phyloP scores from a whole-genome alignment of 1,140 invertebrate genomes.

The Drosophila ohnishii region DNA sequence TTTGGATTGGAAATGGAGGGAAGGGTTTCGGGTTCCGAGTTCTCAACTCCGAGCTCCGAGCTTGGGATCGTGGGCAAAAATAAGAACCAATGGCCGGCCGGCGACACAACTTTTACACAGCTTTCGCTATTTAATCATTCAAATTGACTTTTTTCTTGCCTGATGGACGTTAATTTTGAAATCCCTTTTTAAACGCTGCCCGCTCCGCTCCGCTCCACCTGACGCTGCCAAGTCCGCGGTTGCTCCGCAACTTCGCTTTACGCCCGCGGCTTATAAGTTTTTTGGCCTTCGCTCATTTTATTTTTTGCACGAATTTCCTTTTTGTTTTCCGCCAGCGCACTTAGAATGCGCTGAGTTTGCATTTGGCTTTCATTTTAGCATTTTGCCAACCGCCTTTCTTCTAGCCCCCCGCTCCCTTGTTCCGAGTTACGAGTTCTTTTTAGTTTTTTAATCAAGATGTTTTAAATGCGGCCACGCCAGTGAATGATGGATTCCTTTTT shows the following conservation, averaged over 20 bases:
- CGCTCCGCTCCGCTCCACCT: not conserved
- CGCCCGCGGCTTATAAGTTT: slow-evolving; percentile 77
- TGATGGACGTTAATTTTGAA: slow-evolving; percentile 77
- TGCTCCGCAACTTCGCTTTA: slow-evolving; percentile 65
- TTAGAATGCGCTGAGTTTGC: slow-evolving; percentile 76
- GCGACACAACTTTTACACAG: slow-evolving; percentile 54
- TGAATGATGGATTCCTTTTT: slow-evolving; percentile 73
- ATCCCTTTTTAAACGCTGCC: slow-evolving; percentile 66
- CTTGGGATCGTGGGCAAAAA: slow-evolving; percentile 10
- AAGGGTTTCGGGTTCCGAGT: slow-evolving; percentile 2
- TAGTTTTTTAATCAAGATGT: slow-evolving; percentile 80
- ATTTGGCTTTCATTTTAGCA: slow-evolving; percentile 75
- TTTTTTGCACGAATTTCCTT: slow-evolving; percentile 40
- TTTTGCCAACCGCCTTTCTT: slow-evolving; percentile 54
- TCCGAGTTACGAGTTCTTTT: slow-evolving; percentile 32
- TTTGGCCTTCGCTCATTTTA: slow-evolving; percentile 43
- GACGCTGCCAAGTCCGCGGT: slow-evolving; percentile 10
- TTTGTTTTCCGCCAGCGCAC: slow-evolving; percentile 57
- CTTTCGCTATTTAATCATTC: slow-evolving; percentile 77
- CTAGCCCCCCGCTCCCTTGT: slow-evolving; percentile 2
- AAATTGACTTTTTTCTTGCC: slow-evolving; percentile 72
- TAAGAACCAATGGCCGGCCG: slow-evolving; percentile 13
- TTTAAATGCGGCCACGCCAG: slow-evolving; percentile 75
- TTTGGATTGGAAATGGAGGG: slow-evolving; percentile 39
- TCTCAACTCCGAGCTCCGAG: not conserved